Conservation (phyloP, 2,113 vertebrate species). For the Sula dactylatra region DNA sequence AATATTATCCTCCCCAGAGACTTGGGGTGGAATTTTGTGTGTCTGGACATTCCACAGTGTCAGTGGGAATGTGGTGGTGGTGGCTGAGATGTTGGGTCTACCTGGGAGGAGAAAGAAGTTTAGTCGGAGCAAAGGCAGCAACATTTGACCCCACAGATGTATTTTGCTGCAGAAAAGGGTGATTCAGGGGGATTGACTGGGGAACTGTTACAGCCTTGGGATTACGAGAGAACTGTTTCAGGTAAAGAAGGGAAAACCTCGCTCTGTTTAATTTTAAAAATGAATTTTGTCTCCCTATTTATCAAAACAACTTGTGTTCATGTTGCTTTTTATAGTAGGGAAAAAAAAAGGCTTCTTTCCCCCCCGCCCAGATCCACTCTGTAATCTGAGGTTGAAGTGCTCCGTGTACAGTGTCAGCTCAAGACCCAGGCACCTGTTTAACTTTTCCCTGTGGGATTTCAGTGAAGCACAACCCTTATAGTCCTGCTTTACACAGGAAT, state of each 20-base stretch:
- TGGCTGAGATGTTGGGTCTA: background rate
- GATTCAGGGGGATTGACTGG: background rate
- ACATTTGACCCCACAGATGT: background rate
- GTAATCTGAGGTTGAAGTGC: background rate
- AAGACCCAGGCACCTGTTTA: background rate
- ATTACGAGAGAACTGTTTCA: background rate
- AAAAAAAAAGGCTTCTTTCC: background rate
- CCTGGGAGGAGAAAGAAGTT: background rate
- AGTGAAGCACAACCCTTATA: background rate
- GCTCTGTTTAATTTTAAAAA: background rate
- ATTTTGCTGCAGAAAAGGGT: background rate
- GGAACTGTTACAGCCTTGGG: background rate
- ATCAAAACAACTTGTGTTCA: background rate
- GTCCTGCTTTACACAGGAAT: background rate
- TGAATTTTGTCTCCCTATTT: background rate
- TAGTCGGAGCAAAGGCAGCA: background rate
- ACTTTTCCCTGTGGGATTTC: background rate
- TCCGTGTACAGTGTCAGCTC: background rate
- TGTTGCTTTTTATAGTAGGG: background rate
- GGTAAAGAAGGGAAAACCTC: background rate
- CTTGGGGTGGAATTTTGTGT: background rate
- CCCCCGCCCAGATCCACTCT: background rate
- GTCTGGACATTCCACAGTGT: background rate
- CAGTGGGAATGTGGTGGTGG: background rate
- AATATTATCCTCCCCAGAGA: background rate